Conservation (phyloP, 2,113 vertebrate species). For the Podarcis cretensis region DNA sequence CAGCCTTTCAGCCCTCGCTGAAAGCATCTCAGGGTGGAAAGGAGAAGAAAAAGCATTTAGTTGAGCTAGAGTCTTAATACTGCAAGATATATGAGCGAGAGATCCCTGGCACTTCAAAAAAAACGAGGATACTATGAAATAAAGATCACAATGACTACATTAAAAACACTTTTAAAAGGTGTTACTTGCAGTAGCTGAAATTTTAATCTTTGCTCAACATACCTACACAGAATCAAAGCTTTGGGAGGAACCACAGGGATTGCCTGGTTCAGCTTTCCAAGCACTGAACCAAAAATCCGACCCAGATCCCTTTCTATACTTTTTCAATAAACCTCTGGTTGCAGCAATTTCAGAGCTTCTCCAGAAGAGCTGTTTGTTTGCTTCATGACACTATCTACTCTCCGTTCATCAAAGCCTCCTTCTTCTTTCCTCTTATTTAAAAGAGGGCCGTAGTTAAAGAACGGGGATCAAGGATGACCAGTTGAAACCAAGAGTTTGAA, state of each 20-base stretch:
- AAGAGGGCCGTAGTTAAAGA: too few relatives aligned
- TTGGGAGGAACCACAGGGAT: not conserved
- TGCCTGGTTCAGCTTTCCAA: not conserved
- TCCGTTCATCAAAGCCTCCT: not conserved
- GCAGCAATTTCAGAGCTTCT: not conserved
- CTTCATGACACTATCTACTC: not conserved
- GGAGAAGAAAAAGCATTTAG: slow-evolving; percentile 27
- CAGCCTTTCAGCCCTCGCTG: slow-evolving; percentile 64
- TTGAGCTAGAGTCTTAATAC: slow-evolving; percentile 36
- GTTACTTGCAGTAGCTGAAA: slow-evolving; percentile 30
- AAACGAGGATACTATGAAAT: slow-evolving; percentile 42
- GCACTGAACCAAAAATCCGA: not conserved
- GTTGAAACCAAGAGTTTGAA: not conserved
- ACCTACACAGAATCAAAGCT: not conserved
- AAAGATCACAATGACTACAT: slow-evolving; percentile 39
- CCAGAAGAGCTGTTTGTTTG: not conserved
- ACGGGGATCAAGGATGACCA: not conserved
- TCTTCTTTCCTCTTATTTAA: not conserved
- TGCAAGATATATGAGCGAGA: slow-evolving; percentile 24
- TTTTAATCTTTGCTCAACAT: slow-evolving; percentile 54
- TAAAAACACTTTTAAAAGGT: slow-evolving; percentile 12
- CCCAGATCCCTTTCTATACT: not conserved
- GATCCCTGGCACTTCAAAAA: too few relatives aligned
- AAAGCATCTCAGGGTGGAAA: not conserved
- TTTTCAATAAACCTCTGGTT: too few relatives aligned